A percentile compares a stretch with the other conserved stretches of the same genome.
These are phyloP conservation scores for Solenodon paradoxus DNA, from an alignment of 2,113 vertebrate genomes.

Conservation along the genomic window DNA sequence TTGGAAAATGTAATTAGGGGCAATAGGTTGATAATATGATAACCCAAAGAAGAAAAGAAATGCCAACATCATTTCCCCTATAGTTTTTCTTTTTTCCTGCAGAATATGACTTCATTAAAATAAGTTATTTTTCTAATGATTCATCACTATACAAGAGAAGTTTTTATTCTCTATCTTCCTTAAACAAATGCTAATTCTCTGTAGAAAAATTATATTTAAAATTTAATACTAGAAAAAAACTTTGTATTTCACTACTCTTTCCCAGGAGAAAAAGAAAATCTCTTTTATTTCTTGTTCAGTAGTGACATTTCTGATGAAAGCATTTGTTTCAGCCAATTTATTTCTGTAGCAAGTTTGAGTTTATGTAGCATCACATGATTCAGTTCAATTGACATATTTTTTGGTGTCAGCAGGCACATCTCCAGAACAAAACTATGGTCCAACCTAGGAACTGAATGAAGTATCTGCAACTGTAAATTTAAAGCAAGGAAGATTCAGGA, in stretches of 20 bases:
- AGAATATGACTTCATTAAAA: not conserved
- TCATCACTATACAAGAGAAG: not conserved
- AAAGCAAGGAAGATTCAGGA: not conserved
- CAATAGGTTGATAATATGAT: not conserved
- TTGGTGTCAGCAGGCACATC: slow-evolving; percentile 8
- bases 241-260: not conserved
- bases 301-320: slow-evolving; percentile 58
- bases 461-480: not conserved
- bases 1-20: not conserved
- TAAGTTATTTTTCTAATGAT: slow-evolving; percentile 32
- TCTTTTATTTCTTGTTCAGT: slow-evolving; percentile 55
- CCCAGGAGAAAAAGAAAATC: not conserved
- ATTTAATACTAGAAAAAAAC: slow-evolving; percentile 12
- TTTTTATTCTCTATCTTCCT: not conserved
- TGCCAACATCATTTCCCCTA: not conserved
- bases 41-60: not conserved
- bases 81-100: not conserved
- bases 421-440: slow-evolving; percentile 33
- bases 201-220: slow-evolving; percentile 24
- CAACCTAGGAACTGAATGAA: not conserved
- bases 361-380: slow-evolving; percentile 45
- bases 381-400: slow-evolving; percentile 28
- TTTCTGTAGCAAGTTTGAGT: slow-evolving; percentile 58
- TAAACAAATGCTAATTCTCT: slow-evolving; percentile 40
- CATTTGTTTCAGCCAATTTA: slow-evolving; percentile 64